phyloP scores from a whole-genome alignment of 1,140 invertebrate species.

The Heliconius hermathena region DNA sequence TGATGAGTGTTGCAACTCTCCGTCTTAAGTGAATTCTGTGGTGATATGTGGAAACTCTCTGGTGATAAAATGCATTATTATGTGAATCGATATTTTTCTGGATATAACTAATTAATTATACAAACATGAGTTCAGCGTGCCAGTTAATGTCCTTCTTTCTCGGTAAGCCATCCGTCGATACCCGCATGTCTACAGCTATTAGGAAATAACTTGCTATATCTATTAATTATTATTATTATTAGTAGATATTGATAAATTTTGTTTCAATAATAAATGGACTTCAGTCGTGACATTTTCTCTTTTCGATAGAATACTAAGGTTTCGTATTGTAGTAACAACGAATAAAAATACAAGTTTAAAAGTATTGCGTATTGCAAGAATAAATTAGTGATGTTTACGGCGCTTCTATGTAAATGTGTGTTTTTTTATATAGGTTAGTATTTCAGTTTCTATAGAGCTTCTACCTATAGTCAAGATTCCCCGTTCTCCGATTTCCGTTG shows the following conservation, averaged over 20 bases:
- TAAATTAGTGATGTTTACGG: neutral
- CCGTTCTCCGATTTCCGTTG: no score
- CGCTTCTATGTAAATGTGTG: conserved; percentile 13
- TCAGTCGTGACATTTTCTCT: conserved; percentile 19
- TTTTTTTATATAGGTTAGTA: conserved; percentile 19
- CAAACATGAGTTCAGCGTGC: conserved; percentile 26
- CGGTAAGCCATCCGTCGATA: conserved; percentile 47
- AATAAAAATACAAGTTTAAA: neutral
- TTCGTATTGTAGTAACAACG: neutral
- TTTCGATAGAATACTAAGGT: conserved; percentile 1
- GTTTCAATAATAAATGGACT: conserved; percentile 18
- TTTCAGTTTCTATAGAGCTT: neutral
- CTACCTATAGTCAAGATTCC: neutral
- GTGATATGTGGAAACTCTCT: neutral
- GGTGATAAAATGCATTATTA: neutral
- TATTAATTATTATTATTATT: conserved; percentile 2
- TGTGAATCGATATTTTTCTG: neutral
- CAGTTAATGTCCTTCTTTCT: conserved; percentile 60
- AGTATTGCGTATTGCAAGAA: neutral
- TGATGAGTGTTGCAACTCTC: neutral
- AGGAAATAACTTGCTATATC: conserved; percentile 22
- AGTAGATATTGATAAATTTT: conserved; percentile 23
- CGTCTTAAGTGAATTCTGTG: neutral
- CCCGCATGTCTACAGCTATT: conserved; percentile 25
- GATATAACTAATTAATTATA: conserved; percentile 12